Conservation (phyloP, 1,140 invertebrate species). For the Eufriesea mexicana region DNA sequence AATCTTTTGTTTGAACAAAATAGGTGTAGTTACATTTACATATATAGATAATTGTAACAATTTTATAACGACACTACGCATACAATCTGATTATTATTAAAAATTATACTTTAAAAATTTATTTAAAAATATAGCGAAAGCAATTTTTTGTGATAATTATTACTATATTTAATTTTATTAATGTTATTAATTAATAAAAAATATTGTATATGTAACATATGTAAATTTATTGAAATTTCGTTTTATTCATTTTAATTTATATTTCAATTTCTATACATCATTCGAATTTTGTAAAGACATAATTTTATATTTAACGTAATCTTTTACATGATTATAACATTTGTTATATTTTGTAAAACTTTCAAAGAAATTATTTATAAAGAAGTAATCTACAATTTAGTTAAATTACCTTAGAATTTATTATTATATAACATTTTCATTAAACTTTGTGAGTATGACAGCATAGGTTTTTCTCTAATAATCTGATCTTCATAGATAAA, state of each 20-base stretch:
- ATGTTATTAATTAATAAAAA: background rate
- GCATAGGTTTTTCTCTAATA: constrained; percentile 52
- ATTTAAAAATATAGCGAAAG: background rate
- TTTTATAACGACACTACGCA: background rate
- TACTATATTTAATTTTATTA: background rate
- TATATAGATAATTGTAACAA: too few species aligned
- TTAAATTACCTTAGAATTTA: constrained; percentile 2
- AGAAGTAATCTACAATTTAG: background rate
- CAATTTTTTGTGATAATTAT: background rate
- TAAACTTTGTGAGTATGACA: constrained; percentile 4
- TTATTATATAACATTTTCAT: background rate
- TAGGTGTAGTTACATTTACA: background rate
- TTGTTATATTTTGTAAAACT: background rate
- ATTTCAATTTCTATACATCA: background rate
- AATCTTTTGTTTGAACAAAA: background rate
- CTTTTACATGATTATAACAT: background rate
- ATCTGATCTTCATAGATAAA: constrained; percentile 56
- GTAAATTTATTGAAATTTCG: background rate
- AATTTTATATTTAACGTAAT: background rate
- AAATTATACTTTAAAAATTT: background rate
- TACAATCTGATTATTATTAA: background rate
- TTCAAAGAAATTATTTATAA: background rate
- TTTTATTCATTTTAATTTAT: background rate
- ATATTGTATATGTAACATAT: background rate
- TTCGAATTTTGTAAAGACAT: background rate